Base-by-base conservation (phyloP, 2,797 vertebrate species). In the Toxotes lorentzi region DNA sequence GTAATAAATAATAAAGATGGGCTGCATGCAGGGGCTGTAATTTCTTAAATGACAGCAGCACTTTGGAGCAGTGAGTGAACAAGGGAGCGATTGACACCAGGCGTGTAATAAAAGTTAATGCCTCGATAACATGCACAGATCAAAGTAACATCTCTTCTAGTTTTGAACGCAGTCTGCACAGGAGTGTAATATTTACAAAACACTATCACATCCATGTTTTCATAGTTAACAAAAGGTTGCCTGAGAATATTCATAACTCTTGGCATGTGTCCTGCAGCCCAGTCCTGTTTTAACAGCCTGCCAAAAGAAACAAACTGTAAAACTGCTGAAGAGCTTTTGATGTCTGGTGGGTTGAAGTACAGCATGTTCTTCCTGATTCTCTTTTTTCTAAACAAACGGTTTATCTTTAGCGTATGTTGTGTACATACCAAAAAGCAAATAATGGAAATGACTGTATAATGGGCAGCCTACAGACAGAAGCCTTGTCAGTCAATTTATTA, bases 301-400 rank as follows among this genome's bases (percentile, higher is more conserved):
- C 91, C 88, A 92, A 90, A 80, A 69, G 84, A 92, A 91, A 89
- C 86, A 86, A 86, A 85, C 84, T 69, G 54, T 84, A 85, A 89
- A 92, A 85, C 65, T 79, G 85, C 69, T 56, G 41, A 82, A 50
- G 62, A 73, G 73, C 74, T 73, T 89, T 90, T 91, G 87, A 88
- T 87, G 81, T 83, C 73, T 79, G 71, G 16, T 64, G 43, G 21
- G 58, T 82, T 82, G 40, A 65, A 83, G 86, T 77, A 82, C 79
- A 67, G 70, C 65, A 32, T 81, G 83, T 88, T 83, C 83, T 83
- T 86, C 79, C 64, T 67, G 73, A 24, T 86, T 89, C 51, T 86
- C 76, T 75, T 85, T 75, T 85, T 76, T 51, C 67, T 80, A 78
- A 84, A 88, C 72, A 78, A 72, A 41, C 21, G 63, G 62, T 79